A percentile compares a stretch with the other conserved stretches of the same genome.
These are phyloP conservation scores for Fratercula arctica DNA, from an alignment of 2,797 vertebrate species.

Conservation along the genomic window DNA sequence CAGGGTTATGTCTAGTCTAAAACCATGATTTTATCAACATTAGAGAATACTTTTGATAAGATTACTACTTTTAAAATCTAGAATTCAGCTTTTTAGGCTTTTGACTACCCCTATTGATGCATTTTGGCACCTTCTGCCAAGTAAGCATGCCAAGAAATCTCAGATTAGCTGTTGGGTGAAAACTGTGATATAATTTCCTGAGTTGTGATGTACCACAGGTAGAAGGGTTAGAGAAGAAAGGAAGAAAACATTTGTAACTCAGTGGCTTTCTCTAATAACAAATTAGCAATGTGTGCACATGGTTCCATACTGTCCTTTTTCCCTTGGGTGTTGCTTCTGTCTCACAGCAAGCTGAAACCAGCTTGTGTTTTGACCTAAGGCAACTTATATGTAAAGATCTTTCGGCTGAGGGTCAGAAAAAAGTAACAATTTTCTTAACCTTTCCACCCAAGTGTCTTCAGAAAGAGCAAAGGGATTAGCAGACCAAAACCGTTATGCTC, in stretches of 20 bases:
- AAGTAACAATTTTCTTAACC: not conserved
- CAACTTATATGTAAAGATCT: not conserved
- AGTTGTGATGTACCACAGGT: not conserved
- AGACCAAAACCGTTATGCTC: not conserved
- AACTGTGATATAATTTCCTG: not conserved
- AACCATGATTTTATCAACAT: not conserved
- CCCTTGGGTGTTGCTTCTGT: not conserved
- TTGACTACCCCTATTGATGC: not conserved
- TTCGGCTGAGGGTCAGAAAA: not conserved
- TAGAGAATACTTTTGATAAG: not conserved
- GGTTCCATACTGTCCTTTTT: not conserved
- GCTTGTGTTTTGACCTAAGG: not conserved
- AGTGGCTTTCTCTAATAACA: not conserved
- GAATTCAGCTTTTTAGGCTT: not conserved
- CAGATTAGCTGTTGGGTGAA: not conserved
- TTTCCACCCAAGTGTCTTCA: not conserved
- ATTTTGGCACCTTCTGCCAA: not conserved
- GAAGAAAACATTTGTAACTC: not conserved
- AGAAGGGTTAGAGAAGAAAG: not conserved
- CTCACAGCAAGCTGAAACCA: not conserved
- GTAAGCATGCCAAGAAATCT: not conserved
- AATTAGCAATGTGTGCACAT: not conserved
- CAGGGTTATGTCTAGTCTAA: not conserved
- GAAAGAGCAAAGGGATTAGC: not conserved
- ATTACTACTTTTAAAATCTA: not conserved